Base-by-base conservation (phyloP, 2,113 vertebrate species). In the Chlorocebus sabaeus region DNA sequence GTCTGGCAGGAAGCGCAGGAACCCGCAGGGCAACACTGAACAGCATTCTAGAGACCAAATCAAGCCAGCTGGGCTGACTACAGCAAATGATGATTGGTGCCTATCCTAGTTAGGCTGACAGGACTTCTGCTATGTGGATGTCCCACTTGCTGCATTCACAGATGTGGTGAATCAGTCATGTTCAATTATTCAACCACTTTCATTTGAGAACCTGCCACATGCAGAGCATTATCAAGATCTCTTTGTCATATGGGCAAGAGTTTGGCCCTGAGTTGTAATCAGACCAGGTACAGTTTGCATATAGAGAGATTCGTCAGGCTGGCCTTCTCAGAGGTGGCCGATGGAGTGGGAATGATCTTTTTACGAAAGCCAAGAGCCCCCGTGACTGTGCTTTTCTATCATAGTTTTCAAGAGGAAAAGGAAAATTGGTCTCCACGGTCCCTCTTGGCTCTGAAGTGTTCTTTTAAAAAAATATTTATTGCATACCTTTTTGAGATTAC, bases 111-210 rank as follows among this genome's bases (percentile, higher is more conserved):
- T 17, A 94, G 50, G 55, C 22, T 25, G 80, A 48, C 9, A 78
- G 72, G 85, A 40, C 30, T 85, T 88, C 93, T 78, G 64, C 81
- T n/a, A 10, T 35, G 68, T 79, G 78, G 72, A 59, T 45, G 72
- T 40, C 17, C 52, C 59, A 45, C 20, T 59, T 10, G 35, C 35
- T 68, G 38, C 11, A 30, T 82, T 89, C 12, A 30, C 35, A 93
- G 93, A 73, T 78, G 38, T 35, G 27, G 80, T 59, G 67, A 30
- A 82, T 93, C 78, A 59, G 78, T 85, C 38, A 25, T 32, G 20
- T 90, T 90, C 93, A 96, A 45, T 88, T 94, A 92, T 64, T 96
- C 86, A 93, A 40, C 35, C 4, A 3, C 27, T 16, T 78, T 75
- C 79, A 43, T 78, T 67, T 25, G 43, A 93, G 16, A 75, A 76